Evolutionary conservation across 1,140 invertebrate species (phyloP).

Genomic region (Hypothenemus hampei): DNA sequence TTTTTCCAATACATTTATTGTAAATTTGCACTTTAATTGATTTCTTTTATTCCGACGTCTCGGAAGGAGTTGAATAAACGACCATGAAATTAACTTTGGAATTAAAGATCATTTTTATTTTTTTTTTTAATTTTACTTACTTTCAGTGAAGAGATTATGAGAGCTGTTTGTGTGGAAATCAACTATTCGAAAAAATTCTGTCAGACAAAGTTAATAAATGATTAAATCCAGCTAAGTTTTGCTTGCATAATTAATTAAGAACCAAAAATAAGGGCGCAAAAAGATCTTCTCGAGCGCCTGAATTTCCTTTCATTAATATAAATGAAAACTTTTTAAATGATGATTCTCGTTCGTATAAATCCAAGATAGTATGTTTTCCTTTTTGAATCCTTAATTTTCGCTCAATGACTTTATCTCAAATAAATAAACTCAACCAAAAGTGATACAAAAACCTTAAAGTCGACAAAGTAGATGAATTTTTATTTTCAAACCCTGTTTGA

Average conservation of each 20-base stretch:
- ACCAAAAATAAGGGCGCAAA: conserved; percentile 29
- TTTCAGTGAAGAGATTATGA: neutral
- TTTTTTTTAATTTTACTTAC: no score
- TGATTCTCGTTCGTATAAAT: conserved; percentile 29
- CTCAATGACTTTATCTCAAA: no score
- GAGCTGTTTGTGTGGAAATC: conserved; percentile 22
- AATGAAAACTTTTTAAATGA: conserved; percentile 31
- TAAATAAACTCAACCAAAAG: no score
- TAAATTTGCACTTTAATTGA: no score
- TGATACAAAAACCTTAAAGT: no score
- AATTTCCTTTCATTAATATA: conserved; percentile 30
- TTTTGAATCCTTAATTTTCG: conserved; percentile 11
- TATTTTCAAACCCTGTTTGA: no score
- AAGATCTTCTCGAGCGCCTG: conserved; percentile 25
- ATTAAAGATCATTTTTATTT: no score
- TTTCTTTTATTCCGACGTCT: no score
- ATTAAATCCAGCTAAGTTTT: conserved; percentile 27
- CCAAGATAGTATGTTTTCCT: conserved; percentile 1
- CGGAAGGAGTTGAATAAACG: no score
- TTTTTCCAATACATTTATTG: no score
- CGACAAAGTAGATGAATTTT: no score
- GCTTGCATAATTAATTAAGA: conserved; percentile 30
- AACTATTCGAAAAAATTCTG: conserved; percentile 26
- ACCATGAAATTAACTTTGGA: no score
- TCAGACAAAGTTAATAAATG: conserved; percentile 30